phyloP scores from a whole-genome alignment of 1,140 invertebrate genomes.

The Drosophila pachea region DNA sequence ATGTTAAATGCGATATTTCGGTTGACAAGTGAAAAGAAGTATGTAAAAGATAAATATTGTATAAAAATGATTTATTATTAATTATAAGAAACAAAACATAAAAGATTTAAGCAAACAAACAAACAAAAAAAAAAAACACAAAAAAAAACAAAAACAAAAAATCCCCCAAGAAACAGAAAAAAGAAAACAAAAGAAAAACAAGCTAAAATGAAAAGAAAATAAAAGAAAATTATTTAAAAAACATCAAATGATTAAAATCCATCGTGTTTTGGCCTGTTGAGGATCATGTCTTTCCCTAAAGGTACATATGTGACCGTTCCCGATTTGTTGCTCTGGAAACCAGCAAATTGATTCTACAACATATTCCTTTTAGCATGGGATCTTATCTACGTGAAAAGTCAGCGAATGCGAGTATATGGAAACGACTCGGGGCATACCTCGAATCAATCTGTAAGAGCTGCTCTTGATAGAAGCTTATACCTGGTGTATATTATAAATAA shows the following conservation, averaged over 20 bases:
- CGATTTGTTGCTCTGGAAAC: neutral
- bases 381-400: too few species aligned
- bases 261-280: neutral
- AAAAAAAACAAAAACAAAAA: slow-evolving; percentile 39
- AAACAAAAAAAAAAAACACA: slow-evolving; percentile 53
- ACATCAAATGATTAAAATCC: slow-evolving; percentile 7
- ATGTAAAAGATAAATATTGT: slow-evolving; percentile 67
- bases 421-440: too few species aligned
- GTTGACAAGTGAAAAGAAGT: slow-evolving; percentile 41
- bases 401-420: too few species aligned
- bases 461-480: too few species aligned
- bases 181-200: slow-evolving; percentile 50
- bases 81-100: slow-evolving; percentile 64
- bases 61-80: slow-evolving; percentile 76
- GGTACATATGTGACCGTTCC: neutral
- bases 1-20: slow-evolving; percentile 45
- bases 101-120: slow-evolving; percentile 56
- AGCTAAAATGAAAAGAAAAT: slow-evolving; percentile 62
- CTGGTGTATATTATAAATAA: too few species aligned
- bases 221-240: slow-evolving; percentile 69
- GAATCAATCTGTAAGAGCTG: too few species aligned
- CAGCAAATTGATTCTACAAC: too few species aligned
- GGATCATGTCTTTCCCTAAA: neutral
- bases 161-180: slow-evolving; percentile 39
- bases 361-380: too few species aligned